Evolutionary conservation across 2,113 vertebrate genomes (phyloP), one percentile per base, ranked within the genome.

Genomic region (Scalopus aquaticus): DNA sequence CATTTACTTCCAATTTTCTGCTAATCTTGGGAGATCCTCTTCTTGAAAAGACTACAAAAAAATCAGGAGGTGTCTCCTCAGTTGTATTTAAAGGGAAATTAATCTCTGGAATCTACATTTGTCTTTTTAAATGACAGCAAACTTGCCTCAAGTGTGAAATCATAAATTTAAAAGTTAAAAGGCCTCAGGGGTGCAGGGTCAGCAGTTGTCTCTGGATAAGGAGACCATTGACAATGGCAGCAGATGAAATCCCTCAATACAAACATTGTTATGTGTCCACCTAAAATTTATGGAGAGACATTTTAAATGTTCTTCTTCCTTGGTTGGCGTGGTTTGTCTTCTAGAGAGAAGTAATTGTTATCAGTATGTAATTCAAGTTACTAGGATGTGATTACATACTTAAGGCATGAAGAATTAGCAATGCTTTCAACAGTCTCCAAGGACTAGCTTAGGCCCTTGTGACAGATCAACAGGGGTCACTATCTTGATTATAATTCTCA

Each of bases 401-500:
- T 85, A 89, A 95, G 58, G 88, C 96, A 98, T 94, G 96, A 96
- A 98, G 93, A 98, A 98, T 98, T 97, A 97, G 95, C 65, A 97
- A 97, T 96, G 96, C 96, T 98, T 96, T 97, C 94, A 98, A 95
- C 92, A 95, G 96, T 97, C 96, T 93, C 94, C 39, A 17, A 17
- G 49, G 88, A 96, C 37, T 89, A 60, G 0, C 67, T 79, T 84
- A 76, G 76, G 82, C 42, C 32, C 70, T 81, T 96, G 86, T 91
- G 89, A 96, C n/a, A 95, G 96, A 96, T 35, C 91, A 94, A 95
- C 95, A 95, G 69, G 96, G 82, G 90, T 82, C 83, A 86, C 80
- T 96, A 12, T 20, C 54, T n/a, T 95, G 94, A 74, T 92, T 92
- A 49, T 35, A 95, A 90, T 67, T 81, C 93, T 96, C 88, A 89